phyloP scores from a whole-genome alignment of 2,888 invertebrate species.

The Athetis lepigone region DNA sequence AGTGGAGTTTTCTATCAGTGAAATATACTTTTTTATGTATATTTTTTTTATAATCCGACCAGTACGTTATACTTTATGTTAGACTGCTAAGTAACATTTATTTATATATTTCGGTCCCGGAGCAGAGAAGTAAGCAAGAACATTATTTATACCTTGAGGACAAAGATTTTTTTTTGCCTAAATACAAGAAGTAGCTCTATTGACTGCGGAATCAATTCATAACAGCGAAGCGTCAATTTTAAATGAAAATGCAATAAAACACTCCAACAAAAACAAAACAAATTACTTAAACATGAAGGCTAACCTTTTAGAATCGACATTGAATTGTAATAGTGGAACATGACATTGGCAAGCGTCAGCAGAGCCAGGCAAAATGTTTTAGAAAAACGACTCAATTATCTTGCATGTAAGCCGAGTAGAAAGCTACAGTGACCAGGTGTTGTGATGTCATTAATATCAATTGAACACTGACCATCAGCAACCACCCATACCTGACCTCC shows the following conservation, averaged over 20 bases:
- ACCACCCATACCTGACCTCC: constrained; percentile 72
- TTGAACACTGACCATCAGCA: constrained; percentile 85
- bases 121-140: too few species aligned
- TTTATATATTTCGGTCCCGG: too few species aligned
- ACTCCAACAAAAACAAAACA: constrained; percentile 30
- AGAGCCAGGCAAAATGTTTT: constrained; percentile 37
- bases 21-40: too few species aligned
- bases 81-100: too few species aligned
- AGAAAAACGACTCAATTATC: constrained; percentile 58
- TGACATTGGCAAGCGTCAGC: constrained; percentile 43
- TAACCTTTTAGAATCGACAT: constrained; percentile 20
- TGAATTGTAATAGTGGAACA: constrained; percentile 12
- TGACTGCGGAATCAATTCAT: too few species aligned
- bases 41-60: too few species aligned
- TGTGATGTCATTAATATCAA: constrained; percentile 88
- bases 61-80: too few species aligned
- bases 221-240: constrained; percentile 11
- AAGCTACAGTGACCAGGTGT: constrained; percentile 84
- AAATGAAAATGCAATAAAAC: constrained; percentile 28
- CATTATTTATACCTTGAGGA: too few species aligned
- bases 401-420: constrained; percentile 77
- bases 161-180: too few species aligned
- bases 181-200: too few species aligned
- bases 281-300: constrained; percentile 1
- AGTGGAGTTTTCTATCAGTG: too few species aligned